Percentiles rank a stretch among this genome's conserved stretches.
Conservation (phyloP, 2,797 vertebrate genomes). For the Poeciliopsis gracilis region DNA sequence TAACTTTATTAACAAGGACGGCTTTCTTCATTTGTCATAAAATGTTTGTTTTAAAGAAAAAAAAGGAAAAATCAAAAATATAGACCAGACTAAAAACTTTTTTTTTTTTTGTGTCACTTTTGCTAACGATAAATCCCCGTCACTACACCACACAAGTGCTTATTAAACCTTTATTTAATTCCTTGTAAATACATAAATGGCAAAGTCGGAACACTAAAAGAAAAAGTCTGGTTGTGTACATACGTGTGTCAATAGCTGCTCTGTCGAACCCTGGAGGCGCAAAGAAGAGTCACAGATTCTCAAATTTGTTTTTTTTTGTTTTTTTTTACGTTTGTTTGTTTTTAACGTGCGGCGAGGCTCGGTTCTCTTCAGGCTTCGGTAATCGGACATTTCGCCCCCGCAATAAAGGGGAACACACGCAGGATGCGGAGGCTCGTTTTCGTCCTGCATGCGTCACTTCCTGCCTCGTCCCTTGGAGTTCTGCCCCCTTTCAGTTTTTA, state of each 20-base stretch:
- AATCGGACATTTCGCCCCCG: conserved; percentile 16
- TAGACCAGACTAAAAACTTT: conserved; percentile 53
- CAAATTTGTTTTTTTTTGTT: conserved; percentile 49
- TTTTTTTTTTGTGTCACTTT: conserved; percentile 73
- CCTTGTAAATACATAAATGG: conserved; percentile 88
- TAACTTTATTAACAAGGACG: conserved; percentile 74
- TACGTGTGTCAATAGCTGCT: conserved; percentile 80
- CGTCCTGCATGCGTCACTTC: conserved; percentile 52
- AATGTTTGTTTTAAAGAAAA: conserved; percentile 30
- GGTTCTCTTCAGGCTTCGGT: conserved; percentile 62
- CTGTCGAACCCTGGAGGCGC: conserved; percentile 84
- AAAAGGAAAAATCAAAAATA: conserved; percentile 1
- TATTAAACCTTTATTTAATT: conserved; percentile 91
- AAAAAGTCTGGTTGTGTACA: conserved; percentile 84
- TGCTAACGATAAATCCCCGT: conserved; percentile 65
- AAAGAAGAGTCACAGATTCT: conserved; percentile 66
- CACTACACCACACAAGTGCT: conserved; percentile 87
- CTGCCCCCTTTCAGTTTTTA: conserved; percentile 20
- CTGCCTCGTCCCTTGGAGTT: conserved; percentile 28
- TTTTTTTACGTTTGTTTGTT: neutral
- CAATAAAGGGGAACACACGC: conserved; percentile 62
- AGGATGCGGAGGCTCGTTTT: conserved; percentile 58
- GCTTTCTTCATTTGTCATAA: conserved; percentile 58
- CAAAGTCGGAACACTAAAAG: conserved; percentile 81
- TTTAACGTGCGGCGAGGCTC: conserved; percentile 31